Percentiles rank a stretch among this genome's conserved stretches.
phyloP scores from a whole-genome alignment of 2,797 vertebrate species.

The Sitta carolinensis region DNA sequence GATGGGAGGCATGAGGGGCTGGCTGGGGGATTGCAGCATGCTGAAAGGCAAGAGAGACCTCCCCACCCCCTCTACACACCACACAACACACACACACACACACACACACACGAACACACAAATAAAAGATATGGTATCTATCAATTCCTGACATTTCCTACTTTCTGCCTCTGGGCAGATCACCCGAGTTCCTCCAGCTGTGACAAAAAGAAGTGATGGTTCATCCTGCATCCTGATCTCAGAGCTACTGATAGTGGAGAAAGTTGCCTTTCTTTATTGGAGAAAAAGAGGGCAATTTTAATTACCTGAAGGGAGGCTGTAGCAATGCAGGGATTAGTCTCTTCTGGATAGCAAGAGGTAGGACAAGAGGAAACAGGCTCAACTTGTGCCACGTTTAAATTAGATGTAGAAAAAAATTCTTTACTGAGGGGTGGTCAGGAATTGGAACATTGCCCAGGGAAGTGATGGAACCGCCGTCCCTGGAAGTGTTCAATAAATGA shows the following conservation, averaged over 20 bases:
- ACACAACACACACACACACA: not conserved
- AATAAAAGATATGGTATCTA: not conserved
- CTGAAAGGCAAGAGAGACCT: not conserved
- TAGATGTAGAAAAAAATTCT: not conserved
- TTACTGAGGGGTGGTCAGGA: not conserved
- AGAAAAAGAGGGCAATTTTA: not conserved
- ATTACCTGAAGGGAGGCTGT: not conserved
- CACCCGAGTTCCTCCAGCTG: not conserved
- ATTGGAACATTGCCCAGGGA: not conserved
- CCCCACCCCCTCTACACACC: not conserved
- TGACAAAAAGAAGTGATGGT: not conserved
- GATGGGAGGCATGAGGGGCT: not conserved
- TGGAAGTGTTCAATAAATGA: not conserved
- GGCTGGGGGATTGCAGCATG: not conserved
- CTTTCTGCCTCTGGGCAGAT: not conserved
- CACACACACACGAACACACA: accelerated
- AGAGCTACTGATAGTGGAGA: not conserved
- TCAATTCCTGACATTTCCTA: not conserved
- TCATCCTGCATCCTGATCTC: not conserved
- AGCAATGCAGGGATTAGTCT: not conserved
- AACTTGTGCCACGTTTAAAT: not conserved
- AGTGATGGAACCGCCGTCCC: not conserved
- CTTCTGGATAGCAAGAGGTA: not conserved
- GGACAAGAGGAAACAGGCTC: not conserved
- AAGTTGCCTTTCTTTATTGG: not conserved